Conservation (phyloP, 2,888 invertebrate species). For the Parasteatoda lunata region DNA sequence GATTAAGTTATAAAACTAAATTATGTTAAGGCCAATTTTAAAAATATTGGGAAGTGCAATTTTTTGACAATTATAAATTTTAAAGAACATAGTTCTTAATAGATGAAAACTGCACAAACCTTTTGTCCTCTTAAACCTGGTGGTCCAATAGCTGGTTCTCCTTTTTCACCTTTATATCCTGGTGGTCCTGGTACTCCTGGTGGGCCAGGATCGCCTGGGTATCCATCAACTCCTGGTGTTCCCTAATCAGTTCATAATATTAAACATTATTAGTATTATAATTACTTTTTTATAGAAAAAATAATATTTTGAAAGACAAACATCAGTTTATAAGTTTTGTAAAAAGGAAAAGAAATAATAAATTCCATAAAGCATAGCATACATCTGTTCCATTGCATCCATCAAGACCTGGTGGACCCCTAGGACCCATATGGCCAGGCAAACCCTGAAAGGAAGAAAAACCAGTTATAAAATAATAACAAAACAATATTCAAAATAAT, state of each 20-base stretch:
- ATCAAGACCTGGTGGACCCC: conserved; percentile 81
- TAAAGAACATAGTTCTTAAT: too few relatives aligned
- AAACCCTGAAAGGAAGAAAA: conserved; percentile 40
- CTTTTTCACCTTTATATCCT: conserved; percentile 72
- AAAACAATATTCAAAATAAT: not conserved
- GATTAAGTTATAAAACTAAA: too few relatives aligned
- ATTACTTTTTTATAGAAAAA: not conserved
- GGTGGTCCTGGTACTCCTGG: conserved; percentile 64
- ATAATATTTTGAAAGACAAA: not conserved
- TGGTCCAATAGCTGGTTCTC: conserved; percentile 76
- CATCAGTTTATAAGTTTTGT: not conserved
- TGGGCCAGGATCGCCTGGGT: conserved; percentile 73
- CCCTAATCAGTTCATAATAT: conserved; percentile 46
- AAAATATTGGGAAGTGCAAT: not conserved
- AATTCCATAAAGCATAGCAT: conserved; percentile 5
- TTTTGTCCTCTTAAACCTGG: conserved; percentile 68
- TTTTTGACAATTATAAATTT: not conserved
- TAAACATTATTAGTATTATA: not conserved
- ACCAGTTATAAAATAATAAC: not conserved
- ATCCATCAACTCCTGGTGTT: conserved; percentile 80
- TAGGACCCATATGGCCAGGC: conserved; percentile 60
- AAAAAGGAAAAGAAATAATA: not conserved
- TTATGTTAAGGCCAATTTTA: too few relatives aligned
- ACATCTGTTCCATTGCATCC: conserved; percentile 85
- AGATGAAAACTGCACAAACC: conserved; percentile 38